A percentile compares a stretch with the other conserved stretches of the same genome.
phyloP scores from a whole-genome alignment of 2,113 vertebrate species.

The Vimba vimba region DNA sequence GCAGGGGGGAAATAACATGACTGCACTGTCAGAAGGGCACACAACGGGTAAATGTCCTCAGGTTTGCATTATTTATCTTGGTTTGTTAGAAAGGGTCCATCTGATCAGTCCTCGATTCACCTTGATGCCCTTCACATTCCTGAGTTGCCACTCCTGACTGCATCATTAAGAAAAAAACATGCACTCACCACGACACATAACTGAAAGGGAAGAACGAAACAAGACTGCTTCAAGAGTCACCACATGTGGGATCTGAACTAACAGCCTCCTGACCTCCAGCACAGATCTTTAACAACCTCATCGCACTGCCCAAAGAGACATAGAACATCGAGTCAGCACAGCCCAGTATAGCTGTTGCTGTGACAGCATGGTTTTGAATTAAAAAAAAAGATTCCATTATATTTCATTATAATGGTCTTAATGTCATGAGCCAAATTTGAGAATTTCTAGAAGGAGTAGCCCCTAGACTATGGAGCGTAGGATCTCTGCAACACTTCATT shows the following conservation, averaged over 20 bases:
- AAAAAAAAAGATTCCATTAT: background rate
- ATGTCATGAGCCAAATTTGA: background rate
- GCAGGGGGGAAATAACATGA: background rate
- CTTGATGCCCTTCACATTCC: conserved; percentile 2
- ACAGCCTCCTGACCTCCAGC: background rate
- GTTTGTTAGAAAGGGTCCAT: background rate
- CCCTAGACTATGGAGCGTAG: background rate
- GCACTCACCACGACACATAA: background rate
- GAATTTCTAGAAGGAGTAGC: background rate
- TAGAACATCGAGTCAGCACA: background rate
- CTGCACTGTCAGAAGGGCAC: background rate
- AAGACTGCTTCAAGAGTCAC: conserved; percentile 15
- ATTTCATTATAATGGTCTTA: background rate
- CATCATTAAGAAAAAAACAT: conserved; percentile 6
- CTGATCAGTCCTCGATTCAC: background rate
- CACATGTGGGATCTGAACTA: conserved; percentile 3
- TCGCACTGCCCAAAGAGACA: background rate
- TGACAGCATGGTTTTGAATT: background rate
- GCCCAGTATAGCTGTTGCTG: background rate
- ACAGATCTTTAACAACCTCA: background rate
- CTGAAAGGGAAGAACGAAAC: conserved; percentile 8
- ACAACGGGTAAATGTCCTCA: background rate
- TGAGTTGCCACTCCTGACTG: conserved; percentile 10
- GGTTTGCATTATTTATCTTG: background rate
- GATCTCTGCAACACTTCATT: background rate